Evolutionary conservation across 2,113 vertebrate genomes (phyloP), one percentile per base, ranked within the genome.

Genomic region (Labeo rohita): DNA sequence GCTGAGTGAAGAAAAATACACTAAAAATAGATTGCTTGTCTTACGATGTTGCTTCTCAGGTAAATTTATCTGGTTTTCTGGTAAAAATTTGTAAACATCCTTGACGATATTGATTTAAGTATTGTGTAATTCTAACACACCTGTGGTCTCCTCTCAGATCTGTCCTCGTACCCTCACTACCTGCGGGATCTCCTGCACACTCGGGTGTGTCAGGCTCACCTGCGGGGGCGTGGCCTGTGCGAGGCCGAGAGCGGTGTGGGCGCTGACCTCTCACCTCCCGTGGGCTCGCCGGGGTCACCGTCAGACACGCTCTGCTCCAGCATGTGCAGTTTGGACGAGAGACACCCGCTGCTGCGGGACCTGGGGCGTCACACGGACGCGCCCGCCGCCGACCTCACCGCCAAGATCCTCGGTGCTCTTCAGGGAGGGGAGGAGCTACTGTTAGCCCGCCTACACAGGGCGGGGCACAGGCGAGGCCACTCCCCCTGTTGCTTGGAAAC

Each of bases 271-370:
- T 98, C 97, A 0, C 97, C 96, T 84, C 96, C 96, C 2, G 93
- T 96, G 39, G 93, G 97, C 78, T 99, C 97, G 76, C 97, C 98
- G 0, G 97, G 74, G 56, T 90, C 89, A 0, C 87, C 85, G 4
- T 79, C 85, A 0, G 89, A 98, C 90, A 98, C 98, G 78, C 93
- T 98, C 89, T 97, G 97, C 93, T 99, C 98, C 91, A 99, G 98
- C 90, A 95, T 98, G 63, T 99, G 96, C 95, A 99, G 98, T 92
- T 92, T 99, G 91, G 97, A 99, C 3, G 95, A 95, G 88, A 96
- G 96, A 15, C 96, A 96, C 92, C 94, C 96, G 0, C 93, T 98
- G 85, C 93, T 96, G 77, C 94, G 94, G 2, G 93, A 95, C 92
- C 92, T 96, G 91, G 93, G 95, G 52, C 75, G 95, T 94, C 84